A percentile compares a stretch with the other conserved stretches of the same genome.
Evolutionary conservation across 2,113 vertebrate species (phyloP).

Genomic region (Chelonoidis abingdonii): DNA sequence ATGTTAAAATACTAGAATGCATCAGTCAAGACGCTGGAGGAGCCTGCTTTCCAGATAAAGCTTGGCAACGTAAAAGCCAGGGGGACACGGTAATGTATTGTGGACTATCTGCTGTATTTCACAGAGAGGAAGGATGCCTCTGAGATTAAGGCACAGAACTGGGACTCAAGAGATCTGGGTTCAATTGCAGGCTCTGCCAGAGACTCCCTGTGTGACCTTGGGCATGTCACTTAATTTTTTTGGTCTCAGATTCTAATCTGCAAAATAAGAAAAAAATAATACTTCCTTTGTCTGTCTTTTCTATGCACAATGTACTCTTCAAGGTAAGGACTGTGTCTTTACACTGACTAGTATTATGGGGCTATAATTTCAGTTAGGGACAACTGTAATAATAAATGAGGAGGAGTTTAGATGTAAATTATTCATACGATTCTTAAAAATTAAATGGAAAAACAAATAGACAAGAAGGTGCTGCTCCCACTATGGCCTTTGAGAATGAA

Average conservation of each 20-base stretch:
- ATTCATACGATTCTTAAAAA: background rate
- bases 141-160: background rate
- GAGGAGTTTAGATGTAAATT: background rate
- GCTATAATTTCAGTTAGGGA: fast-evolving
- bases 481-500: background rate
- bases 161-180: background rate
- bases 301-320: background rate
- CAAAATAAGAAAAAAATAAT: background rate
- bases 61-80: background rate
- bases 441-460: background rate
- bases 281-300: background rate
- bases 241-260: background rate
- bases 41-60: conserved; percentile 34
- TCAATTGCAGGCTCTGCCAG: background rate
- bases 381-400: background rate
- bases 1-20: conserved; percentile 70
- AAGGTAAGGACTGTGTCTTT: background rate
- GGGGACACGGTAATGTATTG: background rate
- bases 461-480: fast-evolving
- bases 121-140: background rate
- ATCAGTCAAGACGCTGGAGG: conserved; percentile 49
- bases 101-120: background rate
- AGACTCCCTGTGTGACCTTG: background rate
- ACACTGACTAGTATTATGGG: fast-evolving
- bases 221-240: background rate